Conservation (phyloP, 2,888 invertebrate genomes). For the Agrenia bidenticulata region DNA sequence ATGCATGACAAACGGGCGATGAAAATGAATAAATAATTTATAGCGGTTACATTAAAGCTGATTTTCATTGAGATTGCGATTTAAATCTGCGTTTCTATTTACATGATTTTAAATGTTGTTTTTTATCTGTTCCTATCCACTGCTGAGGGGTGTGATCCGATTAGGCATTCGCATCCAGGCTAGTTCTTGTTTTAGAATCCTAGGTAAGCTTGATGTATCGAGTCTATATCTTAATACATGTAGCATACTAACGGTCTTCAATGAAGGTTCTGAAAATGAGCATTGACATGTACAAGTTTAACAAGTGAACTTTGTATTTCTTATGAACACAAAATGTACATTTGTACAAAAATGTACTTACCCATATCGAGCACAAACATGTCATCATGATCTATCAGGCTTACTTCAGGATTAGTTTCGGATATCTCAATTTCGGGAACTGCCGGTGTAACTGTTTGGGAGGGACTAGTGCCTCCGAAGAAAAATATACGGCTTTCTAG, state of each 20-base stretch:
- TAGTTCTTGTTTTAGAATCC: slow-evolving; percentile 58
- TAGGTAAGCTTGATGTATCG: slow-evolving; percentile 66
- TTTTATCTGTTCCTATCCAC: too few relatives aligned
- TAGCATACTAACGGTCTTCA: slow-evolving; percentile 72
- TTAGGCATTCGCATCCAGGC: slow-evolving; percentile 47
- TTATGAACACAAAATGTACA: background rate
- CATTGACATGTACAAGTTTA: slow-evolving; percentile 20
- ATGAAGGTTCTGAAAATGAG: slow-evolving; percentile 61
- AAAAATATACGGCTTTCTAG: slow-evolving; percentile 72
- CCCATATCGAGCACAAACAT: slow-evolving; percentile 76
- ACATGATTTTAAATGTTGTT: too few relatives aligned
- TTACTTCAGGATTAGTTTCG: slow-evolving; percentile 33
- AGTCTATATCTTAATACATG: slow-evolving; percentile 67
- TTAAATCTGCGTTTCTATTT: too few relatives aligned
- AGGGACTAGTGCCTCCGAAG: slow-evolving; percentile 80
- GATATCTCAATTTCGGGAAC: slow-evolving; percentile 32
- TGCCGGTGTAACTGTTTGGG: slow-evolving; percentile 24
- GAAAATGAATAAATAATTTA: too few relatives aligned
- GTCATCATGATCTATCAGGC: slow-evolving; percentile 77
- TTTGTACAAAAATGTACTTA: slow-evolving; percentile 53
- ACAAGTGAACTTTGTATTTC: slow-evolving; percentile 13
- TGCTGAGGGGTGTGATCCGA: slow-evolving; percentile 43
- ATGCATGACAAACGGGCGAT: too few relatives aligned
- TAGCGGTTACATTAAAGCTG: too few relatives aligned
- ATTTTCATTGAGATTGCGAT: too few relatives aligned